Conservation (phyloP, 2,888 invertebrate species). For the Leptinotarsa juncta region DNA sequence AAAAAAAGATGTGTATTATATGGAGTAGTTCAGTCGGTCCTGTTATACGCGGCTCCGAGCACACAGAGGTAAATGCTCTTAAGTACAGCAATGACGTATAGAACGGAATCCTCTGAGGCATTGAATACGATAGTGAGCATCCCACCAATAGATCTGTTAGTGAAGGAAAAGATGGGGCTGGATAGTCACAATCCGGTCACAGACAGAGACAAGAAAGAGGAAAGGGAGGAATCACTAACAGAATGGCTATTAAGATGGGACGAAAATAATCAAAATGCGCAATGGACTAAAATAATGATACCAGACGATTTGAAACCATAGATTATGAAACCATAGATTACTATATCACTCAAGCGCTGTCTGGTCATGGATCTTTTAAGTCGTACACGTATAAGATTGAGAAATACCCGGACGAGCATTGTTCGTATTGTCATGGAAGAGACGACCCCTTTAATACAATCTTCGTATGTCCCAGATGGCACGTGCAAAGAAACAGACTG, state of each 20-base stretch:
- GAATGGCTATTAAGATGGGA: too few relatives aligned
- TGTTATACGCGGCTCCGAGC: constrained; percentile 26
- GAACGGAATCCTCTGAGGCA: constrained; percentile 3
- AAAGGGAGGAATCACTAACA: too few relatives aligned
- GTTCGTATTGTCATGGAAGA: not conserved
- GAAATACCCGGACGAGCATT: not conserved
- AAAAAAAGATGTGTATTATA: not conserved
- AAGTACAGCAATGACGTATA: not conserved
- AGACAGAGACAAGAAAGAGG: too few relatives aligned
- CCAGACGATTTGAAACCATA: too few relatives aligned
- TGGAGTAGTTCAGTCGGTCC: constrained; percentile 11
- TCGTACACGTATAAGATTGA: too few relatives aligned
- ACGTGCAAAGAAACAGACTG: too few relatives aligned
- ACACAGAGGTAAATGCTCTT: constrained; percentile 1
- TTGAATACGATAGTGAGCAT: not conserved
- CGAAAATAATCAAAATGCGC: too few relatives aligned
- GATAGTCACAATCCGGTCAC: too few relatives aligned
- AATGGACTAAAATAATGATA: too few relatives aligned
- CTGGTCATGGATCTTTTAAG: too few relatives aligned
- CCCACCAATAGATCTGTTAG: constrained; percentile 5
- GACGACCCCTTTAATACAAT: not conserved
- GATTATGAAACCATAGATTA: too few relatives aligned
- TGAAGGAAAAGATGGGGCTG: not conserved
- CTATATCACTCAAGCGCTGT: too few relatives aligned
- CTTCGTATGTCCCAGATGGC: not conserved